These are phyloP conservation scores for Isichthys henryi DNA, from an alignment of 2,113 vertebrate genomes.

Conservation along the genomic window DNA sequence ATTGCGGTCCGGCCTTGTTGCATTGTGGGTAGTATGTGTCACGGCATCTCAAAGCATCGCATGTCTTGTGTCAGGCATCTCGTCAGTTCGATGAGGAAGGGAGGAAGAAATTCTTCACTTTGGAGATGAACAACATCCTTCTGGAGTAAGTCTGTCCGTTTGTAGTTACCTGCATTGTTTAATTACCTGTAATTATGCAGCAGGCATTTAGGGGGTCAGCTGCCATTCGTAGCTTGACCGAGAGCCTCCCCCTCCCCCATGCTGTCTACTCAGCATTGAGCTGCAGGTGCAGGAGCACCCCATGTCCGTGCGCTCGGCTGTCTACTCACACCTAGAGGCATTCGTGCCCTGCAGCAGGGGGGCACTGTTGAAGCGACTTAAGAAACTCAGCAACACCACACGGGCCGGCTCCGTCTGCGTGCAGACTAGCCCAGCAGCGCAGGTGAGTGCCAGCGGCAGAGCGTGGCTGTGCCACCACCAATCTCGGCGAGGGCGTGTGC, in stretches of 20 bases:
- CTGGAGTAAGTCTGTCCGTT: slow-evolving; percentile 71
- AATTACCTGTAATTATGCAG: neutral
- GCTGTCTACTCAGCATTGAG: slow-evolving; percentile 65
- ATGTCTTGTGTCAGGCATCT: slow-evolving; percentile 62
- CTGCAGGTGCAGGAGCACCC: slow-evolving; percentile 75
- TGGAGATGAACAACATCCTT: slow-evolving; percentile 86
- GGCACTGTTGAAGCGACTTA: slow-evolving; percentile 74
- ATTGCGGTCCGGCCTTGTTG: neutral
- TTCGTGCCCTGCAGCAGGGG: slow-evolving; percentile 82
- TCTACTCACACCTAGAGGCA: slow-evolving; percentile 75
- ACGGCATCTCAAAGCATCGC: slow-evolving; percentile 5
- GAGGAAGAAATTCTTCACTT: slow-evolving; percentile 83
- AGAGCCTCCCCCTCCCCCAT: neutral
- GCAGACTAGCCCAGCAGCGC: neutral
- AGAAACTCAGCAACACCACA: slow-evolving; percentile 78
- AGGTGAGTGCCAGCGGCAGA: neutral
- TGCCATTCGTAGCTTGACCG: neutral
- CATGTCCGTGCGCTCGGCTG: slow-evolving; percentile 57
- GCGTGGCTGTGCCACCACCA: neutral
- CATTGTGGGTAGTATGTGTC: neutral
- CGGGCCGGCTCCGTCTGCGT: slow-evolving; percentile 55
- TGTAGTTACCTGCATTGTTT: neutral
- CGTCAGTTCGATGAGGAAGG: slow-evolving; percentile 84
- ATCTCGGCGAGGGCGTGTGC: neutral
- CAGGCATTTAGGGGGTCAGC: neutral